Conservation (phyloP, 2,888 invertebrate species). For the Ornithoptera priamus region DNA sequence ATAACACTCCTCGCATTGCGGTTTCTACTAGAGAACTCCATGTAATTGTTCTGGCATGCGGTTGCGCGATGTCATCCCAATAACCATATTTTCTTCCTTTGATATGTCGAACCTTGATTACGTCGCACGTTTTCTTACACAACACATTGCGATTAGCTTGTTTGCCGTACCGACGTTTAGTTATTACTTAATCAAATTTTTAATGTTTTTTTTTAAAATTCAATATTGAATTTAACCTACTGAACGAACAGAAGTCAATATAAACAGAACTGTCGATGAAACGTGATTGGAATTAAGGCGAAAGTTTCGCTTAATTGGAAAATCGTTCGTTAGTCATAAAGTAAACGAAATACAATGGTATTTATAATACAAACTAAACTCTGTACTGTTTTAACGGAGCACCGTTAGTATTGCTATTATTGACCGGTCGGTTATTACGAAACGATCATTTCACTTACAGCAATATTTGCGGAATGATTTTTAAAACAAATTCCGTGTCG, state of each 20-base stretch:
- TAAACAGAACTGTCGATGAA: background rate
- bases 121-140: conserved; percentile 45
- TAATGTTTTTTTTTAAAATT: conserved; percentile 25
- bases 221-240: background rate
- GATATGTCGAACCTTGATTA: conserved; percentile 60
- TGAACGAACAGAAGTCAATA: background rate
- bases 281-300: background rate
- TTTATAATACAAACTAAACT: background rate
- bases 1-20: conserved; percentile 47
- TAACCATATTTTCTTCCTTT: conserved; percentile 61
- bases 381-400: conserved; percentile 5
- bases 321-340: conserved; percentile 3
- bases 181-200: conserved; percentile 40
- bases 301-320: background rate
- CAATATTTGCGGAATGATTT: conserved; percentile 62
- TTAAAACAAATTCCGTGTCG: conserved; percentile 58
- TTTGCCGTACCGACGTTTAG: conserved; percentile 40
- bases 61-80: conserved; percentile 66
- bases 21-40: conserved; percentile 61
- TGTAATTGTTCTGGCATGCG: conserved; percentile 72
- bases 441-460: conserved; percentile 41
- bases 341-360: conserved; percentile 2
- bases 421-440: conserved; percentile 37
- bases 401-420: conserved; percentile 14
- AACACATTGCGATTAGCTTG: conserved; percentile 37